Evolutionary conservation across 2,113 vertebrate species (phyloP), one percentile per base, ranked within the genome.

Genomic region (Saccopteryx bilineata): DNA sequence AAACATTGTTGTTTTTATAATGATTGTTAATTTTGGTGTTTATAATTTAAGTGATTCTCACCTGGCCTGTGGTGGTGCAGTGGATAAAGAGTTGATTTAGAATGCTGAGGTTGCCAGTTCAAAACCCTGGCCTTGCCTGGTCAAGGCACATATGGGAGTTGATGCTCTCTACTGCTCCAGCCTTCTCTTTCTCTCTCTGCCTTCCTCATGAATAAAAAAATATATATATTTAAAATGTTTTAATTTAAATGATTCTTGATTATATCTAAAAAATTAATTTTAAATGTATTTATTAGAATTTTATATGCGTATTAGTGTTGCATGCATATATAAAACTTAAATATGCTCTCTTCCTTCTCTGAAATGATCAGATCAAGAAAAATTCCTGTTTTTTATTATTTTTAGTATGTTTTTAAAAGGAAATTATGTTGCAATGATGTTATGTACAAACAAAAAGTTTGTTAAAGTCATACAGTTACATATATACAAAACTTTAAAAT

Each of bases 31-130:
- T 86, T 66, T 91, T 31, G 17, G 8, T 50, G 2, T 87, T 79
- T 90, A 17, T 69, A 93, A 86, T 87, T 86, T 86, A 9, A 87
- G 33, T 75, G 6, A 52, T 52, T 83, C 56, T 90, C 15, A 82
- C 39, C 39, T 39, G 39, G 39, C 39, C 39, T 39, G 39, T 39
- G 39, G 39, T 39, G 39, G 39, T 39, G 39, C 39, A 39, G 39
- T 39, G 39, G 39, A 39, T 39, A 39, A 39, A 39, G 39, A 39
- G 39, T 39, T 39, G 39, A 39, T 39, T 39, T 39, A 39, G 39
- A 39, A 39, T 39, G 39, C 39, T 39, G 39, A 39, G 39, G 39
- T 39, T 3, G 39, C 39, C 39, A 39, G 39, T 39, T 39, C 39
- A 39, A 39, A 39, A 39, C 39, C 39, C 39, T 39, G 39, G 39